Conservation (phyloP, 1,140 invertebrate genomes). For the Heliconius himera region DNA sequence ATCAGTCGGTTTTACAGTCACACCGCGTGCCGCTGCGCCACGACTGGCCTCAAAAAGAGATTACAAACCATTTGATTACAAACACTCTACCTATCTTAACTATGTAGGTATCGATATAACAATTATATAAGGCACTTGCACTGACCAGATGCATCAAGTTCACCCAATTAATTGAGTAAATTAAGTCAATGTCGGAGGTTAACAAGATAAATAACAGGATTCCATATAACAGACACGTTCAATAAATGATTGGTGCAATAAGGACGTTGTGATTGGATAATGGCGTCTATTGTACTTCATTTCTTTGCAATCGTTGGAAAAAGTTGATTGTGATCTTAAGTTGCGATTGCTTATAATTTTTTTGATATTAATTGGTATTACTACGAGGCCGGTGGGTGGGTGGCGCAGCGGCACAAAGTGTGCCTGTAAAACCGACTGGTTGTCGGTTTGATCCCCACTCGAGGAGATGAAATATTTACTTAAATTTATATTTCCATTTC, state of each 20-base stretch:
- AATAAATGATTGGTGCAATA: constrained; percentile 36
- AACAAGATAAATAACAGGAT: constrained; percentile 34
- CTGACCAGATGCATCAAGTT: constrained; percentile 25
- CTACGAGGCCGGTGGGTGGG: too few relatives aligned
- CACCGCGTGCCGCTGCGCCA: too few relatives aligned
- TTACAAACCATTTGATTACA: background rate
- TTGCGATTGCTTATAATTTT: background rate
- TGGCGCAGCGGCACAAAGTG: too few relatives aligned
- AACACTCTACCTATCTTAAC: background rate
- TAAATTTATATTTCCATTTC: too few relatives aligned
- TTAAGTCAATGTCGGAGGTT: constrained; percentile 39
- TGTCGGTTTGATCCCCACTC: too few relatives aligned
- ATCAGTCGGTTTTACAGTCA: too few relatives aligned
- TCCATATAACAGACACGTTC: constrained; percentile 25
- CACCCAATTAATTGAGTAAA: constrained; percentile 36
- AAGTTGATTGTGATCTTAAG: background rate
- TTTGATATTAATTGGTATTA: too few relatives aligned
- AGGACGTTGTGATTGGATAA: constrained; percentile 29
- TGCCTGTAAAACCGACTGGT: too few relatives aligned
- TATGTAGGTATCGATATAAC: background rate
- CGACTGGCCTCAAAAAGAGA: too few relatives aligned
- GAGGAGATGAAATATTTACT: too few relatives aligned
- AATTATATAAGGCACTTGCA: background rate
- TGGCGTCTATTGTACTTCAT: constrained; percentile 21
- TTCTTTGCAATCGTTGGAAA: constrained; percentile 22